phyloP scores from a whole-genome alignment of 1,140 invertebrate species.

The Trichomalopsis sarcophagae region DNA sequence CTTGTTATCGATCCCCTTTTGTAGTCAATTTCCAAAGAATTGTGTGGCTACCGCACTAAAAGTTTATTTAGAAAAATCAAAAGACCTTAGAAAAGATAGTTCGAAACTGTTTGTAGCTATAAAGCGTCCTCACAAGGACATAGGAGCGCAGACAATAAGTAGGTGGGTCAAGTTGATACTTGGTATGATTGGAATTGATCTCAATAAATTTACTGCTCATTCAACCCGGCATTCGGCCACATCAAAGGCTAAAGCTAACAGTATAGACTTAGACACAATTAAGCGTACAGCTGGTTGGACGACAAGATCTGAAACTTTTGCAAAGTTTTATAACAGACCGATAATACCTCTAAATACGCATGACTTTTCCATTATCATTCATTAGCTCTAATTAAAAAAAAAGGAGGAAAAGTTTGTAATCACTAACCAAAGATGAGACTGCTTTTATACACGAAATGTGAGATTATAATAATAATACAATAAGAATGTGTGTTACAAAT shows the following conservation, averaged over 20 bases:
- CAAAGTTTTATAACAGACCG: constrained; percentile 17
- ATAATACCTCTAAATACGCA: neutral
- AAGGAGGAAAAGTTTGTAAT: too few species aligned
- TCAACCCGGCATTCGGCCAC: constrained; percentile 53
- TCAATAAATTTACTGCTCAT: constrained; percentile 50
- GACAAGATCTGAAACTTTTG: neutral
- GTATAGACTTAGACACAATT: neutral
- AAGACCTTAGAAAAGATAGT: constrained; percentile 35
- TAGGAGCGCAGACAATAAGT: constrained; percentile 49
- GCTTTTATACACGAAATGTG: too few species aligned
- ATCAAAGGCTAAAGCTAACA: constrained; percentile 33
- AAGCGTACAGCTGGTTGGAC: neutral
- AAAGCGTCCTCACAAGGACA: neutral
- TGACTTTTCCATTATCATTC: constrained; percentile 80
- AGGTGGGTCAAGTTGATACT: constrained; percentile 56
- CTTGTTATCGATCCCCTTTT: constrained; percentile 46
- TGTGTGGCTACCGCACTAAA: constrained; percentile 43
- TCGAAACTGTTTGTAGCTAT: constrained; percentile 24
- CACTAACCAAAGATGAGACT: too few species aligned
- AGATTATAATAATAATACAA: too few species aligned
- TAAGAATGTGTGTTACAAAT: too few species aligned
- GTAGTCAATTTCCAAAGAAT: constrained; percentile 23
- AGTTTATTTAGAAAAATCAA: constrained; percentile 47
- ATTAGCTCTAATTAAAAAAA: too few species aligned
- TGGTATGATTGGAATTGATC: constrained; percentile 48